Evolutionary conservation across 2,888 invertebrate species (phyloP).

Genomic region (Podabrus alpinus): DNA sequence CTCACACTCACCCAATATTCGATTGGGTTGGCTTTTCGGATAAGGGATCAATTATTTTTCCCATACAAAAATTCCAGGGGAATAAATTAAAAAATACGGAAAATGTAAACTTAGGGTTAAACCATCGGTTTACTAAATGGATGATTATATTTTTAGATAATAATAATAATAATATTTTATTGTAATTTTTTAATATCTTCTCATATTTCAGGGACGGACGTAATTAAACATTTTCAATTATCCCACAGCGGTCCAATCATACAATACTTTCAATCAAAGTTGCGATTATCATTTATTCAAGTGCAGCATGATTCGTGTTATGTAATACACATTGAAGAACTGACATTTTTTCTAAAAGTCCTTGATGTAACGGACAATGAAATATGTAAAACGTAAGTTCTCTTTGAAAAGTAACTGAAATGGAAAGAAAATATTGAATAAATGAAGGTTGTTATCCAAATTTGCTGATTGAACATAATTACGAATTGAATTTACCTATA

Average conservation of each 20-base stretch:
- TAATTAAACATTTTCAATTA: conserved; percentile 48
- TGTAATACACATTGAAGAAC: conserved; percentile 40
- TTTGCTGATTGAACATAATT: no score
- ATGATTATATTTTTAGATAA: no score
- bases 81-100: no score
- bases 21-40: no score
- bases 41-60: no score
- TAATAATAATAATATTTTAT: no score
- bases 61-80: no score
- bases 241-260: conserved; percentile 49
- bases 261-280: conserved; percentile 48
- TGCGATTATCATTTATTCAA: conserved; percentile 41
- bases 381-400: conserved; percentile 17
- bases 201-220: conserved; percentile 38
- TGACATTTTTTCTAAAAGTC: conserved; percentile 45
- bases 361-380: conserved; percentile 5
- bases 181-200: background rate
- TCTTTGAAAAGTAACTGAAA: background rate
- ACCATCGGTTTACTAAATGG: no score
- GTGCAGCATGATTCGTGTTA: conserved; percentile 41
- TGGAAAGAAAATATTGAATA: background rate
- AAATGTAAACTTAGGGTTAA: no score
- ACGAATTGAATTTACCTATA: no score
- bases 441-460: background rate
- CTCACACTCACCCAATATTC: no score